Base-by-base conservation (phyloP, 2,888 invertebrate species). In the Sphaerophoria taeniata region DNA sequence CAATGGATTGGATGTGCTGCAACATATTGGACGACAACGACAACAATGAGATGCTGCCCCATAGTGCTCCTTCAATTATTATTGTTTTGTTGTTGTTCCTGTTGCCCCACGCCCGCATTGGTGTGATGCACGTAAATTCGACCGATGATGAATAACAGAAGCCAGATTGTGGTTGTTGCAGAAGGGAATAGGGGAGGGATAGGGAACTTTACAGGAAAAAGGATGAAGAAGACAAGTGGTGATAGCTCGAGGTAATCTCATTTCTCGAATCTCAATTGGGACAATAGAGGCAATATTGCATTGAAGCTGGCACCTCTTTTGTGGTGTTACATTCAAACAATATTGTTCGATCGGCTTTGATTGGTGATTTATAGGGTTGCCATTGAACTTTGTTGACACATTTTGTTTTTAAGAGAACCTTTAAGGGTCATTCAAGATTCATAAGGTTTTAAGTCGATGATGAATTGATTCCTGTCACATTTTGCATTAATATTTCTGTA, bases 221-320 rank as follows among this genome's bases (percentile, higher is more conserved):
- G 77, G 51, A 63, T 72, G 55, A 76, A 69, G 34, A 71, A 55
- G 74, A 73, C 71, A 76, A 81, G 76, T 73, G 76, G 63, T 73
- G 80, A 76, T 69, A 53, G 81, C 73, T 65, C 65, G 73, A 73
- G 80, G 76, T 81, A 77, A 73, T 85, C 80, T 76, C 69, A 77
- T 60, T 85, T 76, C 58, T 77, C 67, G 81, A 56, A 80, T 76
- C 58, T 77, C 67, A 76, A 56, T 76, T 73, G 81, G 65, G 76
- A 85, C 81, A 69, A 85, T 85, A 53, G 55, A 61, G 60, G 45
- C n/a, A n/a, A n/a, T 16, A 36, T 67, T 53, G 7, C 16, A 39
- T 71, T 53, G 16, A 65, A 65, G 39, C 63, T 83, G 78, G 53
- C 70, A 79, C 34, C n/a, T n/a, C 43, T 14, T 56, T 7, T 6